Evolutionary conservation across 1,140 invertebrate genomes (phyloP), one percentile per base, ranked within the genome.

Genomic region (Drosophila nigrodunni): DNA sequence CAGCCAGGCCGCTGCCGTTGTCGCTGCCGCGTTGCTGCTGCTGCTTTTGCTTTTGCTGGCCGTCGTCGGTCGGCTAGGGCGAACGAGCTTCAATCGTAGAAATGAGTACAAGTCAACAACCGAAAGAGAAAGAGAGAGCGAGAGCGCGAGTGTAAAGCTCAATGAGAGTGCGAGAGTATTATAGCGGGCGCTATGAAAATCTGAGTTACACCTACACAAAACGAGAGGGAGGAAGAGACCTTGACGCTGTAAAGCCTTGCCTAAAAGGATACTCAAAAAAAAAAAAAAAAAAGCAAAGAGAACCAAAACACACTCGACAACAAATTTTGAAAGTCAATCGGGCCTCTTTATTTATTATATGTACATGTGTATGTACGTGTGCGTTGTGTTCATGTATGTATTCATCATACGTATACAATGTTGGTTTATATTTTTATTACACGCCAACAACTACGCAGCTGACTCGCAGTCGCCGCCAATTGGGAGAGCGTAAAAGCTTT

Each of bases 1-100:
- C 83, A 77, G 77, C 75, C 44, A 71, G 64, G 57, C 70, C 44
- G 62, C 70, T 65, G 64, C 30, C 65, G 61, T 37, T 43, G 57
- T 10, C 39, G 25, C 49, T 61, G 57, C 6, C 18, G 18, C 18
- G 18, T 21, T 25, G 13, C 37, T 61, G 57, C 62, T 46, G 55
- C 70, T 65, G 65, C 30, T 55, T 15, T 6, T 25, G 13, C 49
- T 61, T 47, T 62, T 46, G 55, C 70, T 65, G 65, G 18, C 57
- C 21, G 50, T 39, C 30, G 58, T 8, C 39, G 13, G 37, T 49
- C 41, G 3, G 57, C 34, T 44, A 18, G n/a, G 10, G 61, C 35
- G 66, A 70, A 59, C 59, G 72, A 74, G 72, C 72, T 74, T 74
- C 52, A 30, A 10, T 21, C 43, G 39, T n/a, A 3, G 7, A 47